Conservation (phyloP, 1,140 invertebrate genomes). For the Drosophila kohkoa region DNA sequence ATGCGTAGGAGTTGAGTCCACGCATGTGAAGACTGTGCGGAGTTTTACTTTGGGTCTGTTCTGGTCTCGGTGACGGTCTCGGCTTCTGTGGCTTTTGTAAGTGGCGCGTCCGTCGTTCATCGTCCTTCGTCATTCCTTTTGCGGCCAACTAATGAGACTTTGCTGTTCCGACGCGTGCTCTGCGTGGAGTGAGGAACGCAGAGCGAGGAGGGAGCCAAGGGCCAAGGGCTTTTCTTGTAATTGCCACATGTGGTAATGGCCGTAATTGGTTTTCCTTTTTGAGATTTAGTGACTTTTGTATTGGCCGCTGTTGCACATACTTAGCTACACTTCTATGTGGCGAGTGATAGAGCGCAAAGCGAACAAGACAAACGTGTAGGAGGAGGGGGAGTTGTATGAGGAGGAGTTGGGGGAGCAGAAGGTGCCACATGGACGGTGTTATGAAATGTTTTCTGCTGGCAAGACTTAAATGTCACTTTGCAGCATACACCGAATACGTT, state of each 20-base stretch:
- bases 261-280: slow-evolving; percentile 82
- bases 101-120: slow-evolving; percentile 19
- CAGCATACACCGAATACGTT: slow-evolving; percentile 76
- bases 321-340: slow-evolving; percentile 7
- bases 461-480: slow-evolving; percentile 71
- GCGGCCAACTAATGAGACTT: slow-evolving; percentile 80
- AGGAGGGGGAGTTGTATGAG: too few species aligned
- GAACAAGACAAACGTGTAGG: background rate
- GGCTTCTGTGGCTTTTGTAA: slow-evolving; percentile 33
- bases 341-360: background rate
- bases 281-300: slow-evolving; percentile 81
- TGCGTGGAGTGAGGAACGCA: slow-evolving; percentile 8
- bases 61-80: background rate
- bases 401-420: background rate
- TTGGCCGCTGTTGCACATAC: slow-evolving; percentile 58
- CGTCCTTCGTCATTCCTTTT: slow-evolving; percentile 47
- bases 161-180: slow-evolving; percentile 70
- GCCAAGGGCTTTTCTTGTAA: slow-evolving; percentile 70
- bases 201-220: slow-evolving; percentile 8
- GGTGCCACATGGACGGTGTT: slow-evolving; percentile 33
- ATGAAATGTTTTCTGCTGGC: slow-evolving; percentile 59
- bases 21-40: background rate
- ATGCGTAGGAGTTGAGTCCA: background rate
- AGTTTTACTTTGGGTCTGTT: background rate
- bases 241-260: slow-evolving; percentile 81